Evolutionary conservation across 1,140 invertebrate species (phyloP).

Genomic region (Subanguina moxae): DNA sequence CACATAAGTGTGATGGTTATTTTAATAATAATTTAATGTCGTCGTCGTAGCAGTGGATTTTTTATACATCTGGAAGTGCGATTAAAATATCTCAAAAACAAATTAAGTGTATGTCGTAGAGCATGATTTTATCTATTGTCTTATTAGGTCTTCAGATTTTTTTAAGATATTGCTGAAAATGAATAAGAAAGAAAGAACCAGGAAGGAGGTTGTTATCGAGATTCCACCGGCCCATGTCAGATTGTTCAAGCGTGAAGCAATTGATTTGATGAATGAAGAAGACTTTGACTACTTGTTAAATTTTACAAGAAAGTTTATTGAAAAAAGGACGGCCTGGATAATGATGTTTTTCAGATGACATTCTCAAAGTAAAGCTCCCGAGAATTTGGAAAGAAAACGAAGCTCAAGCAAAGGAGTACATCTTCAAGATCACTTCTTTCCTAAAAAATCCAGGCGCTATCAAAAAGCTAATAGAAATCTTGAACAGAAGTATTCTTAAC

Average conservation of each 20-base stretch:
- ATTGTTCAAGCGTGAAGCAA: not conserved
- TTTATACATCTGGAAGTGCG: no score
- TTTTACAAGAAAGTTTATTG: not conserved
- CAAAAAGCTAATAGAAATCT: not conserved
- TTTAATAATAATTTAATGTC: no score
- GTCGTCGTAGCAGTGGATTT: no score
- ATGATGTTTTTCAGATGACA: not conserved
- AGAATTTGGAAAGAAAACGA: not conserved
- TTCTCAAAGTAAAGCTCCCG: not conserved
- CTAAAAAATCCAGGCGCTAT: not conserved
- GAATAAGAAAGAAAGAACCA: no score
- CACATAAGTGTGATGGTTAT: no score
- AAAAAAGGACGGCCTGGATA: not conserved
- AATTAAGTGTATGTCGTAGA: no score
- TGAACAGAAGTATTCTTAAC: not conserved
- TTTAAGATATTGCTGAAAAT: no score
- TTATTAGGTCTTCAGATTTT: no score
- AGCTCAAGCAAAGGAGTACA: not conserved
- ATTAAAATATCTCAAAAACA: no score
- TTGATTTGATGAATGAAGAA: not conserved
- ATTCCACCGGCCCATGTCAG: not conserved
- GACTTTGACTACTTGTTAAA: not conserved
- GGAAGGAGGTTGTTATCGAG: not conserved
- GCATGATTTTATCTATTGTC: no score
- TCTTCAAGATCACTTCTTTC: conserved; percentile 1